Evolutionary conservation across 2,888 invertebrate genomes (phyloP).

Genomic region (Griposia aprilina): DNA sequence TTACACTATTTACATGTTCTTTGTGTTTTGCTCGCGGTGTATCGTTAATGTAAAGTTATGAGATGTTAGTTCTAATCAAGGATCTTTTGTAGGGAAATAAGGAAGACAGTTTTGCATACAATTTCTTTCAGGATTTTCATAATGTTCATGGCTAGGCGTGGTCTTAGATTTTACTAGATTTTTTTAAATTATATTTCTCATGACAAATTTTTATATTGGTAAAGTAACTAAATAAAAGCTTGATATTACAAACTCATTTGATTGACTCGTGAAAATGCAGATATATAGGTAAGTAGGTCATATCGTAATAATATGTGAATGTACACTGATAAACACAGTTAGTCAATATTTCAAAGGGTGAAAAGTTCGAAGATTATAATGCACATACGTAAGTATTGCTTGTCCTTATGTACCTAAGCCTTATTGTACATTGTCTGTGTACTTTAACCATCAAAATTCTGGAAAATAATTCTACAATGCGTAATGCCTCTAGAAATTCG

Average conservation of each 20-base stretch:
- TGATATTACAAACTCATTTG: neutral
- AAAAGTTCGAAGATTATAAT: neutral
- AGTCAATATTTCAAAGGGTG: neutral
- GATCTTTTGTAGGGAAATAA: slow-evolving; percentile 9
- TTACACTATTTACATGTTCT: slow-evolving; percentile 50
- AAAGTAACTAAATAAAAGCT: neutral
- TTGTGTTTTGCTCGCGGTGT: slow-evolving; percentile 28
- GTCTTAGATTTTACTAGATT: neutral
- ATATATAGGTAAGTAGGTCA: neutral
- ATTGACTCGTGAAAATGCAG: neutral
- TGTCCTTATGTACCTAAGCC: neutral
- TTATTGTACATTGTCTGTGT: neutral
- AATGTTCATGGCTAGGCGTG: neutral
- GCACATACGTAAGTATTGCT: too few species aligned
- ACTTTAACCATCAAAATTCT: slow-evolving; percentile 16
- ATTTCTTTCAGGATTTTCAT: neutral
- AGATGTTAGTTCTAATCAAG: slow-evolving; percentile 11
- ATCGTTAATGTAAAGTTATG: slow-evolving; percentile 23
- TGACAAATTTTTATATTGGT: neutral
- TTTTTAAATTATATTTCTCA: neutral
- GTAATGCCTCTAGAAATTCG: slow-evolving; percentile 51
- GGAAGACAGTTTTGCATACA: neutral
- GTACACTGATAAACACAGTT: neutral
- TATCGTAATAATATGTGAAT: neutral
- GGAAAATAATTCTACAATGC: slow-evolving; percentile 24